Evolutionary conservation across 2,888 invertebrate genomes (phyloP).

Genomic region (Apotomis betuletana): DNA sequence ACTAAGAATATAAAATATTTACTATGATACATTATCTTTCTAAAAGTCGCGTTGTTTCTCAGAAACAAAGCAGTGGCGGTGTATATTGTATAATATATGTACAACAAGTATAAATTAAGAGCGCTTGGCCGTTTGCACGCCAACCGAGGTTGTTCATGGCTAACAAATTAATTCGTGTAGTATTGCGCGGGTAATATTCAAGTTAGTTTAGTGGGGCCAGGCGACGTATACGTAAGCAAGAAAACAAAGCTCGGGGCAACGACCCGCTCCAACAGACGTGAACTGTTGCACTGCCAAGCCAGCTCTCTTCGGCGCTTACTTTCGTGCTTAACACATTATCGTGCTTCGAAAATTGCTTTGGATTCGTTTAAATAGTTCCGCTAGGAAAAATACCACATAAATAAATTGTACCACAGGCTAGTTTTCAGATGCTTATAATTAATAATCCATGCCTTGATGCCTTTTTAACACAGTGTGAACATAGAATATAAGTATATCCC

Average conservation of each 20-base stretch:
- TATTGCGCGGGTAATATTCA: slow-evolving; percentile 1
- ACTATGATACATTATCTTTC: no score
- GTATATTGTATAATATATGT: no score
- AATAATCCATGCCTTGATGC: no score
- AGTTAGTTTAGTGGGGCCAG: slow-evolving; percentile 10
- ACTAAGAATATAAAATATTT: no score
- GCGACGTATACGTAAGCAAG: neutral
- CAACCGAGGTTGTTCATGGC: neutral
- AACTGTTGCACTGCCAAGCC: neutral
- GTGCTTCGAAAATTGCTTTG: neutral
- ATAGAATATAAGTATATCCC: no score
- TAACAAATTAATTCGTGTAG: neutral
- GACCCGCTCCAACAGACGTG: slow-evolving; percentile 4
- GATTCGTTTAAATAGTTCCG: neutral
- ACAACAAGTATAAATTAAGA: neutral
- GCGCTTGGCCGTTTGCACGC: neutral
- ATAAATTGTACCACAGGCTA: no score
- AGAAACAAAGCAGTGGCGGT: neutral
- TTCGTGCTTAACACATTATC: neutral
- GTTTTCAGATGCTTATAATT: no score
- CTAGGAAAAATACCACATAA: no score
- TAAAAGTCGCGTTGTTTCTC: no score
- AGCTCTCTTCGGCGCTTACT: neutral
- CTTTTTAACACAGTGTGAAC: no score
- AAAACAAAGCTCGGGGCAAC: slow-evolving; percentile 5